These are phyloP conservation scores for Anguilla marmorata DNA, from an alignment of 2,797 vertebrate species.

Conservation along the genomic window DNA sequence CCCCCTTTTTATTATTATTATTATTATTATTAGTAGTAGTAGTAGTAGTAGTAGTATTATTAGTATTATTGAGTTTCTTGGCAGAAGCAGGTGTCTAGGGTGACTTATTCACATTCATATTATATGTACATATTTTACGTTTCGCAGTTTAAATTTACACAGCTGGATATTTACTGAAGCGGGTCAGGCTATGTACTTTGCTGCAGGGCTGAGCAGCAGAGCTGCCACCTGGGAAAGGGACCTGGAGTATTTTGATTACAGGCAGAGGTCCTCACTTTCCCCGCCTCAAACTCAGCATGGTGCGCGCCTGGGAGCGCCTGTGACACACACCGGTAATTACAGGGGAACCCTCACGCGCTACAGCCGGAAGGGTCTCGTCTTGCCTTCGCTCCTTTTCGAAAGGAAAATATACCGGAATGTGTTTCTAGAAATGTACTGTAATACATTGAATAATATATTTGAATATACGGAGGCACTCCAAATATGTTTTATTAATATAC, in stretches of 20 bases:
- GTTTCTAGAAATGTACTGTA: neutral
- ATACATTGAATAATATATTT: neutral
- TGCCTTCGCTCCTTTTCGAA: neutral
- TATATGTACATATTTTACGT: neutral
- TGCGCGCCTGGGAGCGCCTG: neutral
- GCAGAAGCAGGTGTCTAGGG: neutral
- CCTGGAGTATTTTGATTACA: neutral
- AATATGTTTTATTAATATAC: neutral
- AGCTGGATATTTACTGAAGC: conserved; percentile 10
- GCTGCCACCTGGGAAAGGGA: neutral
- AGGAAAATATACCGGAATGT: neutral
- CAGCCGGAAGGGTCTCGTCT: neutral
- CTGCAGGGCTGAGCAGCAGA: neutral
- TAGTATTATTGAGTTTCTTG: neutral
- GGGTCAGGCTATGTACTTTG: neutral
- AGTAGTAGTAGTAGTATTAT: no score
- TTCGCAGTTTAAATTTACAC: neutral
- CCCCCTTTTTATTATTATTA: no score
- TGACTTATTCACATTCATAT: neutral
- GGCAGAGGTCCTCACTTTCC: neutral
- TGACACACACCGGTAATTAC: neutral
- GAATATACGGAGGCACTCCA: neutral
- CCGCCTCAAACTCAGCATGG: neutral
- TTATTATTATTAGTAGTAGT: no score
- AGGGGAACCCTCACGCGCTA: neutral